Base-by-base conservation (phyloP, 2,797 vertebrate species). In the Rhyacichthys aspro region DNA sequence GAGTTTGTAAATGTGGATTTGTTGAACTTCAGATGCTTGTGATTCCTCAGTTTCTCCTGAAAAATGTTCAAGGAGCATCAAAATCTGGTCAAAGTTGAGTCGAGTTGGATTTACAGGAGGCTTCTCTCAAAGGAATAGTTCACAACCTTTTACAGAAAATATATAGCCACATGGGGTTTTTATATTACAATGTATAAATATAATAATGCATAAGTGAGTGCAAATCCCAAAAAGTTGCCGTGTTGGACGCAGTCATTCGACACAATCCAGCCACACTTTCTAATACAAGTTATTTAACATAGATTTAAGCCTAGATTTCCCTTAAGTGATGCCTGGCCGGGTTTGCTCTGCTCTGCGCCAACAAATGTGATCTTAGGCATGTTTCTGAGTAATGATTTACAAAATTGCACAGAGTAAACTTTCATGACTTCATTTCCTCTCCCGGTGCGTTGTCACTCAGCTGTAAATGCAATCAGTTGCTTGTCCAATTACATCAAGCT, bases 351-450 rank as follows among this genome's bases (percentile, higher is more conserved):
- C 61, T 9, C 64, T 11, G 17, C 57, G 79, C 85, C 87, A 81
- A 78, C 59, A 75, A 82, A 88, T 81, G 62, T 60, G 73, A 85
- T 81, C 63, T 67, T 55, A 41, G 77, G 72, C 78, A 59, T 36
- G 45, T 82, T 84, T 77, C 69, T 68, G 59, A 74, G 81, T 78
- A 88, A 89, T 86, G 79, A 85, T 88, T 89, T 90, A 89, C 86
- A 61, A 79, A 86, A 86, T 76, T 80, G 81, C 70, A 57, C 33
- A 44, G 80, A 62, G 77, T 87, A 82, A 89, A 87, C 81, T 83
- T 84, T 89, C 78, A 84, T 92, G 89, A 91, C 84, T 91, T 91
- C 80, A 91, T 89, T 89, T 92, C 88, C 89, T 85, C 74, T 78
- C 68, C 74, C 74, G 81, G 76, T 84, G 71, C 62, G 23, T 79